These are phyloP conservation scores for Palythoa grandis DNA, from an alignment of 92 coral and sea anemone species.

Conservation along the genomic window DNA sequence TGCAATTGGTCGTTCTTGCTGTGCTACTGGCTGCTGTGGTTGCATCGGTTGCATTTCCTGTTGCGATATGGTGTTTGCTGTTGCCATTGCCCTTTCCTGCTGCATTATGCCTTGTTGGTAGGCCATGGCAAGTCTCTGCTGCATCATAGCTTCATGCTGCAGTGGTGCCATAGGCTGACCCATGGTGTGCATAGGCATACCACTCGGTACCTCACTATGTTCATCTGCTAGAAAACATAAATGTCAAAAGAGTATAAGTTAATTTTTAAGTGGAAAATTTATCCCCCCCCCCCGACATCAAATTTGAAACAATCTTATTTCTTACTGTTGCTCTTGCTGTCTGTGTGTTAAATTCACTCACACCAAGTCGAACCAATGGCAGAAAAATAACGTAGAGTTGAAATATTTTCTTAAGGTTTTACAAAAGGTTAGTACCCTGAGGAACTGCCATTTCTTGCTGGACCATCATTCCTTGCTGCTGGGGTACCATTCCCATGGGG, in stretches of 20 bases:
- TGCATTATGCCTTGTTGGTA: conserved; percentile 72
- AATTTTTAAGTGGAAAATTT: too few species aligned
- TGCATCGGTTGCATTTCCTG: conserved; percentile 62
- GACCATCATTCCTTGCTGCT: conserved; percentile 63
- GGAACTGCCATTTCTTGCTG: conserved; percentile 57
- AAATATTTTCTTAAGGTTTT: background rate
- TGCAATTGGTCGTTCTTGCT: conserved; percentile 32
- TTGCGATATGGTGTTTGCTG: conserved; percentile 54
- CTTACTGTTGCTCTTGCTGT: too few species aligned
- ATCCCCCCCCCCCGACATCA: too few species aligned
- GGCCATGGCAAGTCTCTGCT: conserved; percentile 74
- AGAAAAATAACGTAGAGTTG: background rate
- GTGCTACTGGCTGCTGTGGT: conserved; percentile 62
- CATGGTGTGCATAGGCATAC: conserved; percentile 58
- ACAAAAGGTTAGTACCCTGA: conserved; percentile 37
- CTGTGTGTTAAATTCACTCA: too few species aligned
- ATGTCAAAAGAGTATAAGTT: background rate
- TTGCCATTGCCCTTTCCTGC: conserved; percentile 61
- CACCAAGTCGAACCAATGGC: background rate
- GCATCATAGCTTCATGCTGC: conserved; percentile 87
- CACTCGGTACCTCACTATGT: conserved; percentile 66
- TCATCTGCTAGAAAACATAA: conserved; percentile 47
- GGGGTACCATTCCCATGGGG: conserved; percentile 58
- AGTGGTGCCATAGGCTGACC: conserved; percentile 83
- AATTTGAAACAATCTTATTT: too few species aligned